A percentile compares a stretch with the other conserved stretches of the same genome.
Evolutionary conservation across 2,888 invertebrate species (phyloP).

Genomic region (Syrphus vitripennis): DNA sequence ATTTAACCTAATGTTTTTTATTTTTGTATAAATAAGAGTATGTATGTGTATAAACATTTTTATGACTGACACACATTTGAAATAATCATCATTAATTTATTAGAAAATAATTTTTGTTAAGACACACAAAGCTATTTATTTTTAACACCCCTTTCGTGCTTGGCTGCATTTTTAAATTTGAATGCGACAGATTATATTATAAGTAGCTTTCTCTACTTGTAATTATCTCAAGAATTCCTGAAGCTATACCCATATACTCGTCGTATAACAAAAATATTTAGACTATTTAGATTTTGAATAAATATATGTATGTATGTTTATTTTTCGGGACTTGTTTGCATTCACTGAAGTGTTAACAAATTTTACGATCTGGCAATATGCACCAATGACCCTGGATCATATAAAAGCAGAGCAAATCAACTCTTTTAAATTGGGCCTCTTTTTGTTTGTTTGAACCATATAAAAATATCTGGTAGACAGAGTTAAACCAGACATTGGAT

Average conservation of each 20-base stretch:
- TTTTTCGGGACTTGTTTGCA: constrained; percentile 32
- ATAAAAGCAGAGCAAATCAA: constrained; percentile 13
- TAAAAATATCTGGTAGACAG: constrained; percentile 19
- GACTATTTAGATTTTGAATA: not conserved
- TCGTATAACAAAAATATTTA: not conserved
- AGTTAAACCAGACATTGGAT: constrained; percentile 8
- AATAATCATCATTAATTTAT: constrained; percentile 16
- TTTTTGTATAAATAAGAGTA: too few species aligned
- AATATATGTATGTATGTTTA: not conserved
- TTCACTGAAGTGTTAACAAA: constrained; percentile 9
- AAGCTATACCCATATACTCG: not conserved
- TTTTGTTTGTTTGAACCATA: not conserved
- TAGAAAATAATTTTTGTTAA: constrained; percentile 1
- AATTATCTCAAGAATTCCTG: constrained; percentile 5
- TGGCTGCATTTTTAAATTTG: constrained; percentile 12
- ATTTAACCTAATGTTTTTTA: not conserved
- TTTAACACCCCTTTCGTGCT: not conserved
- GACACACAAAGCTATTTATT: not conserved
- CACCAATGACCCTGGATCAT: constrained; percentile 47
- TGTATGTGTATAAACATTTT: too few species aligned
- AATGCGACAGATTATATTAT: not conserved
- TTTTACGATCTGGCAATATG: constrained; percentile 41
- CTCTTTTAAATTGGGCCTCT: not conserved
- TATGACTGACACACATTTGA: constrained; percentile 39
- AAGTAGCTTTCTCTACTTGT: constrained; percentile 17